Evolutionary conservation across 2,113 vertebrate species (phyloP), one percentile per base, ranked within the genome.

Genomic region (Calidris pugnax): DNA sequence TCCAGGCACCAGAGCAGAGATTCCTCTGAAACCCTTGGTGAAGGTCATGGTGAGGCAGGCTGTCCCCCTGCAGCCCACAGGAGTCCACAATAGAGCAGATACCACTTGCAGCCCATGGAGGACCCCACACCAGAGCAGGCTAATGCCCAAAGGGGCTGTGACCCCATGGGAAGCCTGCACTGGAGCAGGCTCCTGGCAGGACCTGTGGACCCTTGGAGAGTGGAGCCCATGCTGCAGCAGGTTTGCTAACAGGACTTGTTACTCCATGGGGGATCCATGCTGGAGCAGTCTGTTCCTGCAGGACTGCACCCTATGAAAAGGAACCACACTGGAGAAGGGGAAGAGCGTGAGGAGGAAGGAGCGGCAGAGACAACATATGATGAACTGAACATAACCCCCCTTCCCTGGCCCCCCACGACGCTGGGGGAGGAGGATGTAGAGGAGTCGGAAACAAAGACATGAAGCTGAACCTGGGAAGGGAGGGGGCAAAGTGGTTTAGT

Each of bases 341-440:
- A 69, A 63, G 9, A 57, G 16, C 1, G 0, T 45, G 26, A 64
- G 33, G 32, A 71, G 10, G 47, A 48, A 41, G 24, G 14, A 74
- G 23, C 2, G 3, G 39, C 35, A 82, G 48, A 63, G 35, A 71
- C 1, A 14, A n/a, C 0, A 1, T 53, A 24, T 32, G n/a, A 67
- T 19, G 56, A 60, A 32, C 41, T 33, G n/a, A 68, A 11, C 3
- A 2, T 30, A 74, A 39, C 9, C 5, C 1, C 9, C 9, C 26
- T 15, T 27, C 16, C 51, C 21, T 1, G 0, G 32, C 4, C 6
- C 14, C 15, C 19, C 33, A 4, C 2, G 0, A 12, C 0, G 1
- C 26, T 27, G 3, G 2, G 2, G 16, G 4, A 57, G 35, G 10
- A 87, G 27, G 27, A 62, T 5, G 8, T 27, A 76, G 15, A 82